Evolutionary conservation across 2,797 vertebrate species (phyloP).

Genomic region (Cheirogaleus major): DNA sequence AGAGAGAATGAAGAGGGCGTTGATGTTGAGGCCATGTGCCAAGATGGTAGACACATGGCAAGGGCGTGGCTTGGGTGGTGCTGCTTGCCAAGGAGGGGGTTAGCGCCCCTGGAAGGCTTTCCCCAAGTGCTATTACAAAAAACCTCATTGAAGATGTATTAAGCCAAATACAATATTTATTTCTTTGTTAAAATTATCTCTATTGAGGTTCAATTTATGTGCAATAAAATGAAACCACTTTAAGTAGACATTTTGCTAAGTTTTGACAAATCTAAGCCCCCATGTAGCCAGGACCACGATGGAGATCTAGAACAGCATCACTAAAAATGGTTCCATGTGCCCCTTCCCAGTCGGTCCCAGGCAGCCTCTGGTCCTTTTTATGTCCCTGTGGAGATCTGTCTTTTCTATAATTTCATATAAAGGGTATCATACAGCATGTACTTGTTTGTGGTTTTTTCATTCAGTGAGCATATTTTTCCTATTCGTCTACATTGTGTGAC

Average conservation of each 20-base stretch:
- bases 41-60: not conserved
- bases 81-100: not conserved
- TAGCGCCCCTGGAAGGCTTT: not conserved
- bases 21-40: not conserved
- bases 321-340: fast-evolving
- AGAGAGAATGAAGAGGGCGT: not conserved
- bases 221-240: not conserved
- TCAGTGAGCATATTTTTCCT: not conserved
- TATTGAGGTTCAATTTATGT: not conserved
- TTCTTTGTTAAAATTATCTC: not conserved
- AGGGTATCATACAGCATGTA: not conserved
- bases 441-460: not conserved
- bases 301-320: not conserved
- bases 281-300: not conserved
- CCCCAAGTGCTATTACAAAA: not conserved
- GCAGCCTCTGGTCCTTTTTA: not conserved
- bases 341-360: not conserved
- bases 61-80: not conserved
- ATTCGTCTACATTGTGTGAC: not conserved
- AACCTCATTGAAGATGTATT: not conserved
- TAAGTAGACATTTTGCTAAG: not conserved
- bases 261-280: not conserved
- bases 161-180: not conserved
- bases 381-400: not conserved
- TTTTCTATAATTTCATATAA: not conserved